phyloP scores from a whole-genome alignment of 2,888 invertebrate species.

The Xanthostigma xanthostigma region DNA sequence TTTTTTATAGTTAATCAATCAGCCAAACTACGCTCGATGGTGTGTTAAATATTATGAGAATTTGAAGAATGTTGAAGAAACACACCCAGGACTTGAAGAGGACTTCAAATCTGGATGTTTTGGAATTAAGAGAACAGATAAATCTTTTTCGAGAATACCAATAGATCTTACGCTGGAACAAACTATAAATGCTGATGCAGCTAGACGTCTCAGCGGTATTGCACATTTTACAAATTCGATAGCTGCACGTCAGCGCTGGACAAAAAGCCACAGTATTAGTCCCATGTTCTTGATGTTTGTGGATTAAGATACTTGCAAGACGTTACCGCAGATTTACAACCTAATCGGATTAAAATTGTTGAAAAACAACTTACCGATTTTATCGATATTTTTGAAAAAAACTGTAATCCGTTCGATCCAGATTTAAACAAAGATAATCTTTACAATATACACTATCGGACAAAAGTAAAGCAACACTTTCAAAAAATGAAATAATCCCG shows the following conservation, averaged over 20 bases:
- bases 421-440: no score
- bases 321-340: no score
- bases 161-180: slow-evolving; percentile 18
- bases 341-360: no score
- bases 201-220: slow-evolving; percentile 13
- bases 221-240: slow-evolving; percentile 15
- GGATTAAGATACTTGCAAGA: no score
- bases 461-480: no score
- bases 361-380: no score
- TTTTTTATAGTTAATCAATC: slow-evolving; percentile 19
- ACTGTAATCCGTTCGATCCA: no score
- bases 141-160: slow-evolving; percentile 16
- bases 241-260: slow-evolving; percentile 9
- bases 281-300: no score
- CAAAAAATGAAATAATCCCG: no score
- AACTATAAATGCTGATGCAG: slow-evolving; percentile 19
- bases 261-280: neutral
- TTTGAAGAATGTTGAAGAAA: slow-evolving; percentile 12
- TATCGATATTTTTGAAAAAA: no score
- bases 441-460: no score
- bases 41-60: slow-evolving; percentile 15
- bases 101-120: slow-evolving; percentile 14
- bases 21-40: slow-evolving; percentile 20
- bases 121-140: slow-evolving; percentile 16
- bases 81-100: slow-evolving; percentile 14